Evolutionary conservation across 2,888 invertebrate species (phyloP).

Genomic region (Mythimna pallens): DNA sequence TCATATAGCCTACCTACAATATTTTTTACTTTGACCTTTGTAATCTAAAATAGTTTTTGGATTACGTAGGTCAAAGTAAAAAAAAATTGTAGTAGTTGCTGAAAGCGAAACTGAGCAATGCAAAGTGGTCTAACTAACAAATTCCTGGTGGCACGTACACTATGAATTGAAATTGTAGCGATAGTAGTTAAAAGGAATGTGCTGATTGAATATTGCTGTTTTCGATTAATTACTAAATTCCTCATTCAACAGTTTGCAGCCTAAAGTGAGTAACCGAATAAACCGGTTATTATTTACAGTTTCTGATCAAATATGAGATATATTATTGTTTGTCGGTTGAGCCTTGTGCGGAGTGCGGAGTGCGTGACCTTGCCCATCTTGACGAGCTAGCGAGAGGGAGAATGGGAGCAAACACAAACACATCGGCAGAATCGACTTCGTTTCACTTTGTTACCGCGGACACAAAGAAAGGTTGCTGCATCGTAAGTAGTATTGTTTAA

Average conservation of each 20-base stretch:
- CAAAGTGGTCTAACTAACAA: conserved; percentile 47
- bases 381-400: conserved; percentile 63
- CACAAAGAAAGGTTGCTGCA: conserved; percentile 84
- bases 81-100: too few relatives aligned
- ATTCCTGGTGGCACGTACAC: conserved; percentile 34
- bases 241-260: conserved; percentile 30
- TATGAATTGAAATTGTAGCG: conserved; percentile 32
- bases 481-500: conserved; percentile 83
- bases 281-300: conserved; percentile 49
- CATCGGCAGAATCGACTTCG: conserved; percentile 75
- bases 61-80: too few relatives aligned
- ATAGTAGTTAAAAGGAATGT: conserved; percentile 40
- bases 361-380: conserved; percentile 61
- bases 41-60: too few relatives aligned
- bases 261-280: conserved; percentile 32
- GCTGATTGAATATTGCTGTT: conserved; percentile 36
- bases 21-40: conserved; percentile 25
- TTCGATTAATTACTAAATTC: conserved; percentile 30
- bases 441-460: conserved; percentile 77
- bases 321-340: conserved; percentile 31
- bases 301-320: conserved; percentile 40
- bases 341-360: conserved; percentile 42
- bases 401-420: conserved; percentile 73
- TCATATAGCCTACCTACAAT: neutral
- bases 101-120: conserved; percentile 32